Base-by-base conservation (phyloP, 1,140 invertebrate species). In the Lucilia cuprina region DNA sequence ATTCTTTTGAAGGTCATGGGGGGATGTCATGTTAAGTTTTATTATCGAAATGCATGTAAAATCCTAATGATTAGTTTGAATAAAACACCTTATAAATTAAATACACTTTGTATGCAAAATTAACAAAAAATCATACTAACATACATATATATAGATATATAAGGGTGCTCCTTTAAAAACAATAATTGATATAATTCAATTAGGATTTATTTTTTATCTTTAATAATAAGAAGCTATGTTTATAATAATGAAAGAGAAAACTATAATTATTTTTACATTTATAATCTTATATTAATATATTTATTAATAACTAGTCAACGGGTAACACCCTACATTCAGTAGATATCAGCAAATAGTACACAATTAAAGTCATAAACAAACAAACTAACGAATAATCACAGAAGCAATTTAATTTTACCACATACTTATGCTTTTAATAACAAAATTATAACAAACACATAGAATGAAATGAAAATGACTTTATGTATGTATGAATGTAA, bases 361-460 rank as follows among this genome's bases (percentile, higher is more conserved):
- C 13, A 55, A 0, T 14, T 13, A 55, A 55, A 13, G 17, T 13
- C 12, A 3, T 30, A 30, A 30, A 55, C 50, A 4, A 41, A 55
- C 50, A 14, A 55, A 55, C 50, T 8, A 41, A 41, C 50, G 50
- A 55, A 41, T 41, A 41, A 41, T 41, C 74, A 77, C 35, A 77
- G 35, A 77, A 77, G 74, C 74, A 41, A 77, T 35, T 77, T 77
- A 47, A 77, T 77, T 34, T 77, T 77, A 77, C 30, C 30, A 17
- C 74, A 77, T 35, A 77, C 34, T 41, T n/a, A 17, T 35, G 17
- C 34, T n/a, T 30, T 55, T 55, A 55, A 55, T 55, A 55, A 55
- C 50, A 55, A 55, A 55, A 55, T 12, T 55, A 1, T 55, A 55
- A 17, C 50, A 30, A 30, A 30, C 25, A 30, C 25, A 55, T 55